Evolutionary conservation across 2,888 invertebrate species (phyloP).

Genomic region (Calameuta pallipes): DNA sequence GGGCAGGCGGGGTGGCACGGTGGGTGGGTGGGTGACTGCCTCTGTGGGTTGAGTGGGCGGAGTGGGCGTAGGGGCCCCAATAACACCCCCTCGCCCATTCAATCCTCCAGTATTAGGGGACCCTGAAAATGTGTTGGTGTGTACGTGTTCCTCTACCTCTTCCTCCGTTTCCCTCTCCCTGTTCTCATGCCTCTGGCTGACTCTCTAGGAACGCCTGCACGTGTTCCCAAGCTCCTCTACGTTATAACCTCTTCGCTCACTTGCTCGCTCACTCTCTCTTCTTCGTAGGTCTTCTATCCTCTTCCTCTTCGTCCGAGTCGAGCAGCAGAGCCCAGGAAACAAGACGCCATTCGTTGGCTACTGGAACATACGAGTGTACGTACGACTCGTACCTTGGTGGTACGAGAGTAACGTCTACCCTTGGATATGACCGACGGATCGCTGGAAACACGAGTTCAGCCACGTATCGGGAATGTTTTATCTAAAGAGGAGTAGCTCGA

Average conservation of each 20-base stretch:
- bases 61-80: constrained; percentile 59
- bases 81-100: constrained; percentile 55
- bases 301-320: background rate
- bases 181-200: constrained; percentile 25
- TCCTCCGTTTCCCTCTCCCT: constrained; percentile 21
- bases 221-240: constrained; percentile 39
- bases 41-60: constrained; percentile 54
- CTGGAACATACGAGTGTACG: background rate
- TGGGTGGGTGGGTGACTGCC: constrained; percentile 53
- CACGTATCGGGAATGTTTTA: background rate
- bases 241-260: constrained; percentile 42
- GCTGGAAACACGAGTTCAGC: background rate
- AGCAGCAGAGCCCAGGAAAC: background rate
- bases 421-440: background rate
- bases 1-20: constrained; percentile 64
- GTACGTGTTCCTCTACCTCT: constrained; percentile 1
- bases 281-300: background rate
- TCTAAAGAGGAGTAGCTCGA: background rate
- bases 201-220: constrained; percentile 17
- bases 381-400: background rate
- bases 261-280: background rate
- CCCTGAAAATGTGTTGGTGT: constrained; percentile 37
- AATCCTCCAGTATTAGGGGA: constrained; percentile 51
- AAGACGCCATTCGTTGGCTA: background rate
- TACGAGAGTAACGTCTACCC: background rate